Conservation (phyloP, 2,888 invertebrate genomes). For the Zhengitettix transpicula region DNA sequence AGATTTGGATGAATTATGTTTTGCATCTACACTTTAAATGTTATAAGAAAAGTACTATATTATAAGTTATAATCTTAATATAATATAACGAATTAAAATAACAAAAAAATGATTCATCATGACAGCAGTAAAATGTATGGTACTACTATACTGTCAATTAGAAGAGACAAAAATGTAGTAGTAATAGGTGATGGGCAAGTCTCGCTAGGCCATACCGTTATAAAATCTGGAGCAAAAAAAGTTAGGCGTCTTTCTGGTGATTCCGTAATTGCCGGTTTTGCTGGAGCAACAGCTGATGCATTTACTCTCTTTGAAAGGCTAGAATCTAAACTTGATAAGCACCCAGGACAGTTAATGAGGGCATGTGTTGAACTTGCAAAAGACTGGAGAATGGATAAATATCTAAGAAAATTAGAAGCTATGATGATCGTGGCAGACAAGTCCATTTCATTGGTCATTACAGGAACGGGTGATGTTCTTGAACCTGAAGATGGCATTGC, state of each 20-base stretch:
- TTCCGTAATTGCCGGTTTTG: slow-evolving; percentile 6
- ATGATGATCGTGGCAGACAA: slow-evolving; percentile 1
- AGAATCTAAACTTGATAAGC: slow-evolving; percentile 2
- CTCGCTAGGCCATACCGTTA: neutral
- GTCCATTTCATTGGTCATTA: neutral
- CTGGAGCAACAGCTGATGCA: slow-evolving; percentile 5
- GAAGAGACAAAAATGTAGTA: neutral
- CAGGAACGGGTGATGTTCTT: neutral
- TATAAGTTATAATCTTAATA: too few species aligned
- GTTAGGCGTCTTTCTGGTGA: slow-evolving; percentile 1
- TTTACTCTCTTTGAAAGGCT: slow-evolving; percentile 5
- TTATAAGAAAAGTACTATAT: too few species aligned
- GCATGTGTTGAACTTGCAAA: slow-evolving; percentile 4
- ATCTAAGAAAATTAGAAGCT: slow-evolving; percentile 1
- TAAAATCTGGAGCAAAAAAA: slow-evolving; percentile 1
- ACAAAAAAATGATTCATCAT: too few species aligned
- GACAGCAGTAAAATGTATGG: too few species aligned
- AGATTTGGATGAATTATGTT: too few species aligned
- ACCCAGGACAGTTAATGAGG: neutral
- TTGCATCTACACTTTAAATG: too few species aligned
- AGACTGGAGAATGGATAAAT: slow-evolving; percentile 3
- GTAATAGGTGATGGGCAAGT: neutral
- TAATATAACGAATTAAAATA: too few species aligned
- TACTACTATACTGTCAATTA: neutral
- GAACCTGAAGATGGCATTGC: neutral